Base-by-base conservation (phyloP, 2,888 invertebrate genomes). In the Dinocampus coccinellae region DNA sequence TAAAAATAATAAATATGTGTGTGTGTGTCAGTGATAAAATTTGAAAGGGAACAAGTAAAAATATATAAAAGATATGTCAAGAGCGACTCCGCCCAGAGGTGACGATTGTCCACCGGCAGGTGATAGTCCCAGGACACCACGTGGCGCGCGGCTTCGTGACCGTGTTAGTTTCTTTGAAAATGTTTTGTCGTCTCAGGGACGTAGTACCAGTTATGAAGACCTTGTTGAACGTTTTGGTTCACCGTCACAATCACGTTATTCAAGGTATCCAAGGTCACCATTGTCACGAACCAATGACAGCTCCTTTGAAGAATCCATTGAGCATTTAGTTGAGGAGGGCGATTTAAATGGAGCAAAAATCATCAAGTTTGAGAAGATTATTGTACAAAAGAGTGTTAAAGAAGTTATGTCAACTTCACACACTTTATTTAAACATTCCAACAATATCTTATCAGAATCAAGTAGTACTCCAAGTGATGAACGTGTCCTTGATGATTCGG, bases 81-180 rank as follows among this genome's bases (percentile, higher is more conserved):
- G 75, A 57, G 39, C 75, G 57, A 78, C 79, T 60, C 76, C 81
- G n/a, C 76, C 77, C 68, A 75, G 75, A 60, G 77, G 77, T 70
- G 78, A 73, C 33, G 73, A 73, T 58, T 75, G 76, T 3, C 69
- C 71, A 70, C 77, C 74, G 76, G 70, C 42, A 73, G 71, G 79
- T 75, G 83, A 83, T 70, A 82, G 84, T 47, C 86, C 87, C 20
- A 77, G 82, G 62, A 87, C 84, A 76, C 85, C 88, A 79, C 84
- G 87, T 77, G 85, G 85, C 72, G 82, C 80, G 34, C 88, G 92
- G 79, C 90, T 95, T 74, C 91, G 91, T 76, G 93, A 94, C 82
- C 92, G 93, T 80, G 94, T 95, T 79, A 92, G 90, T 79, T 94
- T 94, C 86, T 95, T 94, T 88, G 95, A 95, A 87, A 92, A 93